Evolutionary conservation across 2,888 invertebrate species (phyloP).

Genomic region (Spilarctia lutea): DNA sequence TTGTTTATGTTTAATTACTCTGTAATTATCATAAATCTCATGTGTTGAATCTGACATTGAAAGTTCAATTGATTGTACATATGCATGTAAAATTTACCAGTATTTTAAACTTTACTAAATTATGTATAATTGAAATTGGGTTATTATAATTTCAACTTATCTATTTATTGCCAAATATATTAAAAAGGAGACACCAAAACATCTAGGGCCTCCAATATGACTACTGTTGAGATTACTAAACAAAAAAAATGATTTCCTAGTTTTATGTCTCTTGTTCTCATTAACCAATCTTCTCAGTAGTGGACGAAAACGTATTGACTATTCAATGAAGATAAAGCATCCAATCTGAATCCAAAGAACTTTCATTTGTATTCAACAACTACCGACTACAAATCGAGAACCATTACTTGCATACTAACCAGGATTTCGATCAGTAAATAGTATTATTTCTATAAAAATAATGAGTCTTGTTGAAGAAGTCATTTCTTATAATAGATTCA

Average conservation of each 20-base stretch:
- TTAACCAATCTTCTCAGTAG: neutral
- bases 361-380: constrained; percentile 30
- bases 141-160: no score
- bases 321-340: neutral
- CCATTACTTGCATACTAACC: constrained; percentile 20
- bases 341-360: neutral
- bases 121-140: no score
- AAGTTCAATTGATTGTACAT: neutral
- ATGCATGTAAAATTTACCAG: no score
- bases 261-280: neutral
- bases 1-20: no score
- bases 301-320: neutral
- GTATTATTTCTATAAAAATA: neutral
- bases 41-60: neutral
- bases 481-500: neutral
- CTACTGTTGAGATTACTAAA: neutral
- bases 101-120: no score
- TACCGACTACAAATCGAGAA: constrained; percentile 2
- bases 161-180: no score
- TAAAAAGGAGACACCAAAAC: no score
- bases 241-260: neutral
- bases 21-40: no score
- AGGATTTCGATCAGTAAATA: constrained; percentile 21
- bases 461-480: neutral
- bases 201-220: neutral